These are phyloP conservation scores for Clarias batrachus DNA, from an alignment of 2,113 vertebrate genomes.

Conservation along the genomic window DNA sequence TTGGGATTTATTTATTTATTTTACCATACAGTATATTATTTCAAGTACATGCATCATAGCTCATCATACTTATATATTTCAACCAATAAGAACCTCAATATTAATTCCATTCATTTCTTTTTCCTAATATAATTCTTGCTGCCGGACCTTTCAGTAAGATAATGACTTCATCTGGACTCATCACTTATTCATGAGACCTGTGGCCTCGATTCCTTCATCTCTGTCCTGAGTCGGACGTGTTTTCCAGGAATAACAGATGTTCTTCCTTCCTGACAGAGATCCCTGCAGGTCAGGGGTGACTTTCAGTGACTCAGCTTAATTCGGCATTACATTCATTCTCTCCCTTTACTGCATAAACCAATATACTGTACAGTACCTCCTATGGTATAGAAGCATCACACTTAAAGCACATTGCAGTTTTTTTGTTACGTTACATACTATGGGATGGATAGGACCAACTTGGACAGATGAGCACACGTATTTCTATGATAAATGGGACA, in stretches of 20 bases:
- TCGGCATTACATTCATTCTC: no score
- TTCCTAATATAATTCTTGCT: not conserved
- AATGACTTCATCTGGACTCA: slow-evolving; percentile 25
- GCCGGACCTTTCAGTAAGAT: not conserved
- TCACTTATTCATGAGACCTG: slow-evolving; percentile 39
- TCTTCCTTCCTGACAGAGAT: slow-evolving; percentile 22
- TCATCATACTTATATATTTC: not conserved
- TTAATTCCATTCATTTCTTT: not conserved
- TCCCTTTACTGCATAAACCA: not conserved
- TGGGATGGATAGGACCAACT: not conserved
- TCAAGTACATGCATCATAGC: not conserved
- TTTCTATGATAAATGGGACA: slow-evolving; percentile 24
- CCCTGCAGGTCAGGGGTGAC: slow-evolving; percentile 14
- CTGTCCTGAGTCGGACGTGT: slow-evolving; percentile 36
- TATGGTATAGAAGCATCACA: no score
- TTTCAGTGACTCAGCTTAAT: not conserved
- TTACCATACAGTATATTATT: no score
- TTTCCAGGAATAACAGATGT: slow-evolving; percentile 48
- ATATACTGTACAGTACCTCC: not conserved
- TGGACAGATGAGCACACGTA: not conserved
- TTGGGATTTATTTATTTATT: not conserved
- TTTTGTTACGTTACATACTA: no score
- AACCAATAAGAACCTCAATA: not conserved
- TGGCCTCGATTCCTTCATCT: slow-evolving; percentile 8
- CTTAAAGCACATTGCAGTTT: not conserved